These are phyloP conservation scores for Panthera uncia DNA, from an alignment of 2,113 vertebrate genomes.

Conservation along the genomic window DNA sequence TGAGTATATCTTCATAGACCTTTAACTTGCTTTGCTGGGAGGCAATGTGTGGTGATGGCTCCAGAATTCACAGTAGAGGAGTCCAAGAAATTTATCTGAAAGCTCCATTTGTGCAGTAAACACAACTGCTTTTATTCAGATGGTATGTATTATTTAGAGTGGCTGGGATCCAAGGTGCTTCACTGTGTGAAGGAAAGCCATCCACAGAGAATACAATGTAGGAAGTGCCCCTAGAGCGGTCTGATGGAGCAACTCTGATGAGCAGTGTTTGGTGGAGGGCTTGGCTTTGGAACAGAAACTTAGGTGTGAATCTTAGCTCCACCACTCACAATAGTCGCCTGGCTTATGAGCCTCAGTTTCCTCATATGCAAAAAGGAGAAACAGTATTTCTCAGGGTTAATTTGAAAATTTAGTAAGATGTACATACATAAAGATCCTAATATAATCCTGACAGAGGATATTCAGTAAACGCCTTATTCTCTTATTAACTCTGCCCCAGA, in stretches of 20 bases:
- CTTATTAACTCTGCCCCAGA: not conserved
- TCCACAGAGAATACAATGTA: not conserved
- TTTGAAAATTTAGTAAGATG: slow-evolving; percentile 18
- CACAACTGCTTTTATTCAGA: not conserved
- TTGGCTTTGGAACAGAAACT: not conserved
- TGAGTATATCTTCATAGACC: not conserved
- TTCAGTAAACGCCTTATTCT: not conserved
- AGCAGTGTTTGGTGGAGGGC: not conserved
- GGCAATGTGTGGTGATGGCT: not conserved
- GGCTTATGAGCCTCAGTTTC: not conserved
- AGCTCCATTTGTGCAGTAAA: not conserved
- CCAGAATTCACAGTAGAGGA: not conserved
- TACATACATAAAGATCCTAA: not conserved
- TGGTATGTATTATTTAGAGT: not conserved
- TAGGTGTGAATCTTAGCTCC: not conserved
- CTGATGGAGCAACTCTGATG: not conserved
- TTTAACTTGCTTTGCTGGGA: not conserved
- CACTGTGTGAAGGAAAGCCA: not conserved
- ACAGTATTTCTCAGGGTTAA: not conserved
- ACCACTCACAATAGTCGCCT: not conserved
- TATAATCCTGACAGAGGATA: not conserved
- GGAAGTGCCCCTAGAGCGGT: not conserved
- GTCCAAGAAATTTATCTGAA: not conserved
- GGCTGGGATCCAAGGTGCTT: not conserved
- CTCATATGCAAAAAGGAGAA: not conserved